Evolutionary conservation across 2,113 vertebrate species (phyloP), one percentile per base, ranked within the genome.

Genomic region (Ursus arctos): DNA sequence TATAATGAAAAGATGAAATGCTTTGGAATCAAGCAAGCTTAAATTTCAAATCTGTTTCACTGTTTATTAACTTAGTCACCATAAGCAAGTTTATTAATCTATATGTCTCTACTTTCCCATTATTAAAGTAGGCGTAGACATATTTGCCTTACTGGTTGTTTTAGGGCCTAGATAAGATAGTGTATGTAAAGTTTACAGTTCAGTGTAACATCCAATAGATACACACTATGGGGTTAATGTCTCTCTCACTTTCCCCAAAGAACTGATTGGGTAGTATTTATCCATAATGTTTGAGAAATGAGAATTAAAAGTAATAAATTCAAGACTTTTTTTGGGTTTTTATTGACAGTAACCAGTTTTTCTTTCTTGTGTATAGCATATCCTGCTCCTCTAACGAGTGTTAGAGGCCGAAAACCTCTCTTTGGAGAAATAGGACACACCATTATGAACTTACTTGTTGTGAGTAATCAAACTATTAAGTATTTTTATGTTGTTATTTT

Each of bases 401-500:
- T 99, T 74, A 99, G 99, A 97, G 98, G 99, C 93, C 98, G 99
- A 83, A 99, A 99, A 26, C 98, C 99, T 15, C 99, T 99, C 86
- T 99, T 99, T 40, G 99, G 99, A 97, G 99, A 99, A 98, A 99
- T 99, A 4, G 99, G 99, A 97, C 99, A 99, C 97, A 99, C 99
- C 43, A 99, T 99, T 96, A 99, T 99, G 99, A 99, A 99, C 84
- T 98, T 99, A 6, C 99, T 99, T 98, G 99, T 99, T 97, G 99
- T 99, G 98, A 99, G 99, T 99, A 98, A 86, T 97, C 92, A 31
- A 81, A 76, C 24, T 94, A 18, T 94, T 97, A 94, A 74, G 26
- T 88, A 65, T 69, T 91, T 8, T 93, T 95, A 63, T 49, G 63
- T 11, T 94, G 21, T 53, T 96, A 33, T 55, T 87, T 92, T 36